These are phyloP conservation scores for Rhingia campestris DNA, from an alignment of 2,888 invertebrate genomes.

Conservation along the genomic window DNA sequence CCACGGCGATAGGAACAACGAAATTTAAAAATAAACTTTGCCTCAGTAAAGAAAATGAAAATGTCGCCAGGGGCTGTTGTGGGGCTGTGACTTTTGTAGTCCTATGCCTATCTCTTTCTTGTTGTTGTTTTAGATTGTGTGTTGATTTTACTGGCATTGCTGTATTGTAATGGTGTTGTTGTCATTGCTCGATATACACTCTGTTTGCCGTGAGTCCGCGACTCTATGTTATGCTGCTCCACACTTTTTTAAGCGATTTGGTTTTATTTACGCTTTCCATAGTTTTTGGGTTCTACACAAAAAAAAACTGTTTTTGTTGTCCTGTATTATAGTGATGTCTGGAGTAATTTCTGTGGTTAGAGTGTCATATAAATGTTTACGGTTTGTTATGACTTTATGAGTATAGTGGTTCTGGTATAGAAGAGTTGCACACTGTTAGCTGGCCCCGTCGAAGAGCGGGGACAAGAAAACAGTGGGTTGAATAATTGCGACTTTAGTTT, in stretches of 20 bases:
- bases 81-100: constrained; percentile 68
- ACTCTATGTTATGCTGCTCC: constrained; percentile 31
- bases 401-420: constrained; percentile 59
- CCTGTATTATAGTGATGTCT: constrained; percentile 39
- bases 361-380: constrained; percentile 69
- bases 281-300: constrained; percentile 23
- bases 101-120: constrained; percentile 28
- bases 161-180: constrained; percentile 20
- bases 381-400: constrained; percentile 43
- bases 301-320: constrained; percentile 7
- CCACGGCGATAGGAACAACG: constrained; percentile 76
- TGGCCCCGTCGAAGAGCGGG: neutral
- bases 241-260: constrained; percentile 27
- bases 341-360: constrained; percentile 49
- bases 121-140: constrained; percentile 10
- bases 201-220: constrained; percentile 18
- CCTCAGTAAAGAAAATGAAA: constrained; percentile 71
- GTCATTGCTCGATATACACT: constrained; percentile 22
- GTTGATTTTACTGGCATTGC: constrained; percentile 40
- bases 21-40: constrained; percentile 76
- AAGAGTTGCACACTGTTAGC: neutral
- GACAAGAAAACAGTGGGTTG: constrained; percentile 43
- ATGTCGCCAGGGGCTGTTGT: constrained; percentile 68
- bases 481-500: constrained; percentile 53
- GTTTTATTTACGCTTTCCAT: constrained; percentile 30